Conservation (phyloP, 2,888 invertebrate species). For the Hemithea aestivaria region DNA sequence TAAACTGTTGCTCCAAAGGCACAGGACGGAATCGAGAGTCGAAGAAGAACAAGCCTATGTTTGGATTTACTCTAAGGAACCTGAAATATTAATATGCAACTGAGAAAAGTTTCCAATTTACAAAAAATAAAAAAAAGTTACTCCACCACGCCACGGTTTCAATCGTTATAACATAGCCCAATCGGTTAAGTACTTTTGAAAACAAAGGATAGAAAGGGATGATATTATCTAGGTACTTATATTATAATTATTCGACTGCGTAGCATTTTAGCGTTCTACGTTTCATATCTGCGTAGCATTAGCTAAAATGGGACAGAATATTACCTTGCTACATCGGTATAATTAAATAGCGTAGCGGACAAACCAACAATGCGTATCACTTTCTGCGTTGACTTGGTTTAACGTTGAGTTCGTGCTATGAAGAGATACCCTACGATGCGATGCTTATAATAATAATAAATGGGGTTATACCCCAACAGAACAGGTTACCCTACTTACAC, state of each 20-base stretch:
- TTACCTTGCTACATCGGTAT: conserved; percentile 93
- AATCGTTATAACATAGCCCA: no score
- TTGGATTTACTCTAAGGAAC: conserved; percentile 95
- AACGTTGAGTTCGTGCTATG: conserved; percentile 95
- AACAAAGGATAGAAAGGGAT: no score
- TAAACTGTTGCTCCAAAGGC: conserved; percentile 93
- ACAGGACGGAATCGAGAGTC: conserved; percentile 97
- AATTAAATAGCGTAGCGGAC: conserved; percentile 98
- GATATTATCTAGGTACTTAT: no score
- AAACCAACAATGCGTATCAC: conserved; percentile 98
- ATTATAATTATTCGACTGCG: no score
- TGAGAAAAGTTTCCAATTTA: no score
- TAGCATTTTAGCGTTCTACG: no score
- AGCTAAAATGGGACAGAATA: conserved; percentile 2
- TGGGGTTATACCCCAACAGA: no score
- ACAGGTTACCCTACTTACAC: no score
- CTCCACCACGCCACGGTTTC: no score
- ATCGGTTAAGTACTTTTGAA: no score
- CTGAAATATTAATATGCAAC: conserved; percentile 48
- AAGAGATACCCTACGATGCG: conserved; percentile 98
- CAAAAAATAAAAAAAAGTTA: no score
- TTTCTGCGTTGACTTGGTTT: conserved; percentile 93
- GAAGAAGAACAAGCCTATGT: conserved; percentile 95
- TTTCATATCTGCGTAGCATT: not conserved
- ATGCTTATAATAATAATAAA: no score